These are phyloP conservation scores for Thrips palmi DNA, from an alignment of 1,140 invertebrate species.

Conservation along the genomic window DNA sequence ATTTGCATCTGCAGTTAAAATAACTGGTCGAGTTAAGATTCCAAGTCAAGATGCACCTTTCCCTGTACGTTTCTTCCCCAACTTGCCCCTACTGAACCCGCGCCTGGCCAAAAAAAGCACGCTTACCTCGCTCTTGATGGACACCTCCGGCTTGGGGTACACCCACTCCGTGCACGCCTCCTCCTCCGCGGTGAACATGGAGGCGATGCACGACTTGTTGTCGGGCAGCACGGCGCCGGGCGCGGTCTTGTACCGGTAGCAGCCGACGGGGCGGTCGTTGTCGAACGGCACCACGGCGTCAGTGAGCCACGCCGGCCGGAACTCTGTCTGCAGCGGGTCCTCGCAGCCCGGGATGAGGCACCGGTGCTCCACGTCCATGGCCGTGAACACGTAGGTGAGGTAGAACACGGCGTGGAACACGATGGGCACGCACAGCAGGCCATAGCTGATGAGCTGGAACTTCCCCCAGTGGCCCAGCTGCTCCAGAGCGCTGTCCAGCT, in stretches of 20 bases:
- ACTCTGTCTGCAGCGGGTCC: constrained; percentile 19
- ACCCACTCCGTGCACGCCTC: constrained; percentile 26
- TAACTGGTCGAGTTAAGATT: too few species aligned
- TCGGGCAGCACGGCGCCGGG: constrained; percentile 11
- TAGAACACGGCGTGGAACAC: constrained; percentile 31
- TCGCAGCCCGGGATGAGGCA: constrained; percentile 39
- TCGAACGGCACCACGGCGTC: too few species aligned
- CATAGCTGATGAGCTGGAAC: constrained; percentile 32
- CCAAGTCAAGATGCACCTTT: too few species aligned
- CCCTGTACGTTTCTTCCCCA: too few species aligned
- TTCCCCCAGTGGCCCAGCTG: constrained; percentile 34
- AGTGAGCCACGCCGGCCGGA: constrained; percentile 29
- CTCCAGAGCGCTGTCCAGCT: constrained; percentile 25
- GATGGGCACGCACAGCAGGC: constrained; percentile 30
- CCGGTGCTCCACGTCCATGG: constrained; percentile 33
- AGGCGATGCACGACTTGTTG: constrained; percentile 19
- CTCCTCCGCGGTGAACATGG: constrained; percentile 22
- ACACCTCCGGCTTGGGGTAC: constrained; percentile 26
- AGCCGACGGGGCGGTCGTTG: too few species aligned
- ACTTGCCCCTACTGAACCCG: background rate
- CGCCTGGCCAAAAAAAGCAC: background rate
- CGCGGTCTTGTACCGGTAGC: constrained; percentile 23
- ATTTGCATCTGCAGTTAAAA: too few species aligned
- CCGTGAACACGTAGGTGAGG: constrained; percentile 35
- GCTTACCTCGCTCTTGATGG: constrained; percentile 27